These are phyloP conservation scores for Ginglymostoma cirratum DNA, from an alignment of 2,113 vertebrate species.

Conservation along the genomic window DNA sequence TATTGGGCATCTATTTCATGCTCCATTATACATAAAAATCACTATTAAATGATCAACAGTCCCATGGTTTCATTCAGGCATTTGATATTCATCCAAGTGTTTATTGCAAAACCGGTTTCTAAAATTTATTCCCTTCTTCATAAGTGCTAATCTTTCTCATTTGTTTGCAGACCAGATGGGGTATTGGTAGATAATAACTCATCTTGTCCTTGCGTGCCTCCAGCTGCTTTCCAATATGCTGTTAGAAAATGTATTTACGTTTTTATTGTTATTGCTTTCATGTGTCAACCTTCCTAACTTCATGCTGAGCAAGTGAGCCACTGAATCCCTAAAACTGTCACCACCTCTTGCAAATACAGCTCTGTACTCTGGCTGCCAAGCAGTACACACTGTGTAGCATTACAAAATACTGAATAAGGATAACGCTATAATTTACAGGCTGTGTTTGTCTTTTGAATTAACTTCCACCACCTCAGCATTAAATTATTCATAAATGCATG, in stretches of 20 bases:
- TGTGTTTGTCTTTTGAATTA: not conserved
- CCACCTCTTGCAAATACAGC: not conserved
- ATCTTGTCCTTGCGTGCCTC: not conserved
- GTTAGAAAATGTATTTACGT: conserved; percentile 5
- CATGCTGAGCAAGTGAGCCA: not conserved
- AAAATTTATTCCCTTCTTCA: conserved; percentile 28
- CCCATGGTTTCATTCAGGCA: not conserved
- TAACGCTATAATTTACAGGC: not conserved
- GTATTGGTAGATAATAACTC: conserved; percentile 7
- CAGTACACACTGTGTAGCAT: not conserved
- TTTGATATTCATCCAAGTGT: conserved; percentile 17
- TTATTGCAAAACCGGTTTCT: not conserved
- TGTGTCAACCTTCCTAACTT: not conserved
- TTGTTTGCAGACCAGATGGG: conserved; percentile 10
- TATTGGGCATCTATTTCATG: not conserved
- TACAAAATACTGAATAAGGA: not conserved
- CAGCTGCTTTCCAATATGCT: conserved; percentile 11
- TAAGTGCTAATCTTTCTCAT: not conserved
- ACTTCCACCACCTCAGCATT: not conserved
- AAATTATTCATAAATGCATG: not conserved
- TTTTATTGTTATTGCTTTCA: not conserved
- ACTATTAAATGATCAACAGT: not conserved
- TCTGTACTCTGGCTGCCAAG: not conserved
- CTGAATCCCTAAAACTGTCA: not conserved
- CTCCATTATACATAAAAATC: conserved; percentile 1